A percentile compares a stretch with the other conserved stretches of the same genome.
Conservation (phyloP, 2,797 vertebrate genomes). For the Pseudomugil gertrudae region DNA sequence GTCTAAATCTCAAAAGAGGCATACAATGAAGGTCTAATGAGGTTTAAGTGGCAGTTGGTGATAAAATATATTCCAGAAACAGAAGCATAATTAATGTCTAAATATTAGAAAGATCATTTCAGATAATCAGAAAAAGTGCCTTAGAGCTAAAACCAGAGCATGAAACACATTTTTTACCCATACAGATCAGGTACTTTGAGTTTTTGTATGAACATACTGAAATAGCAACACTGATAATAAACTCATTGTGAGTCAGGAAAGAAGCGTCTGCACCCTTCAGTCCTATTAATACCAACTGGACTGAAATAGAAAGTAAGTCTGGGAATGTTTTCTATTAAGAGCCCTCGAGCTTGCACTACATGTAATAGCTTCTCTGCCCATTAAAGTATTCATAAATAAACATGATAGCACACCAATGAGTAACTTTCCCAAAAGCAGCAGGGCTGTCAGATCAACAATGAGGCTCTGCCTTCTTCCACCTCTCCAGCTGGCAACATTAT, state of each 20-base stretch:
- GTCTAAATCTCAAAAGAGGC: conserved; percentile 16
- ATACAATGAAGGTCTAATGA: conserved; percentile 22
- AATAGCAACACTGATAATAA: conserved; percentile 14
- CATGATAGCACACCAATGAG: conserved; percentile 37
- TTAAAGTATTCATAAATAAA: conserved; percentile 55
- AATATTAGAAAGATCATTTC: conserved; percentile 17
- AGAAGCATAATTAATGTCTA: conserved; percentile 34
- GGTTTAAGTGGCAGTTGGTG: conserved; percentile 23
- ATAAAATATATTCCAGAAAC: conserved; percentile 17
- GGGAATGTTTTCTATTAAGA: conserved; percentile 40
- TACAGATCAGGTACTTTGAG: too few species aligned
- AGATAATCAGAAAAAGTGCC: too few species aligned
- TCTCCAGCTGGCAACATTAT: conserved; percentile 22
- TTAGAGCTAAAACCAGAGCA: too few species aligned
- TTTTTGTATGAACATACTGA: background rate
- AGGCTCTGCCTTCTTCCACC: conserved; percentile 33
- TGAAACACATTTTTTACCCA: background rate
- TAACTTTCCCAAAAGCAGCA: conserved; percentile 24
- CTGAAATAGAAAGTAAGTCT: conserved; percentile 47
- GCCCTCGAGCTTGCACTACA: conserved; percentile 12
- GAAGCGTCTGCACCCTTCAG: conserved; percentile 18
- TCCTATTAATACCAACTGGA: conserved; percentile 33
- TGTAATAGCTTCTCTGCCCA: conserved; percentile 44
- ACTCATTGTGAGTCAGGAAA: conserved; percentile 18
- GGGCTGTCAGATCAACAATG: conserved; percentile 24